Percentiles rank a stretch among this genome's conserved stretches.
Conservation (phyloP, 2,888 invertebrate genomes). For the Eretmocerus hayati region DNA sequence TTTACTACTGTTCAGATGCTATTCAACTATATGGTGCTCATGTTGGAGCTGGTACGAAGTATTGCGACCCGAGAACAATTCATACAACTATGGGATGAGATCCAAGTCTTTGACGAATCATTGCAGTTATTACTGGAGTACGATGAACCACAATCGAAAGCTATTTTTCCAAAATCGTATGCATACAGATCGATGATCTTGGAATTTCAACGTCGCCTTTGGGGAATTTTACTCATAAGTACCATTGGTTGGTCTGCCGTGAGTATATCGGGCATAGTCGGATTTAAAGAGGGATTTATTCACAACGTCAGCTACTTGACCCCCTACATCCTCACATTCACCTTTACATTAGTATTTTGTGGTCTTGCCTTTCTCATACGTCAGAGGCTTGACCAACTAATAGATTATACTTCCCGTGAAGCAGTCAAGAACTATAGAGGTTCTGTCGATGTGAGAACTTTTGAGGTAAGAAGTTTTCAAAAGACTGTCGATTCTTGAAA, state of each 20-base stretch:
- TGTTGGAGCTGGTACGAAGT: conserved; percentile 26
- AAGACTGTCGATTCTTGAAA: too few species aligned
- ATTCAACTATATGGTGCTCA: conserved; percentile 29
- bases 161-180: conserved; percentile 24
- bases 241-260: conserved; percentile 28
- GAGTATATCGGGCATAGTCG: conserved; percentile 33
- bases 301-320: conserved; percentile 34
- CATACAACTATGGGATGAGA: conserved; percentile 32
- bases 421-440: too few species aligned
- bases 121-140: conserved; percentile 25
- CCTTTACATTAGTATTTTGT: conserved; percentile 32
- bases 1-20: too few species aligned
- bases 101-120: conserved; percentile 37
- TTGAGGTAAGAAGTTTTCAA: too few species aligned
- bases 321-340: conserved; percentile 30
- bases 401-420: too few species aligned
- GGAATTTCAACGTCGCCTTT: conserved; percentile 25
- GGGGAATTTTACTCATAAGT: conserved; percentile 26
- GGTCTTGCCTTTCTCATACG: conserved; percentile 33
- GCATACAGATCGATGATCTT: conserved; percentile 25
- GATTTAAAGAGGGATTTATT: conserved; percentile 31
- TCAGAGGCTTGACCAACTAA: too few species aligned
- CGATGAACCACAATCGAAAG: too few species aligned
- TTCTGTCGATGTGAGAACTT: too few species aligned
- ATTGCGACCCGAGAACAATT: conserved; percentile 26